Base-by-base conservation (phyloP, 2,113 vertebrate genomes). In the Empidonax traillii region DNA sequence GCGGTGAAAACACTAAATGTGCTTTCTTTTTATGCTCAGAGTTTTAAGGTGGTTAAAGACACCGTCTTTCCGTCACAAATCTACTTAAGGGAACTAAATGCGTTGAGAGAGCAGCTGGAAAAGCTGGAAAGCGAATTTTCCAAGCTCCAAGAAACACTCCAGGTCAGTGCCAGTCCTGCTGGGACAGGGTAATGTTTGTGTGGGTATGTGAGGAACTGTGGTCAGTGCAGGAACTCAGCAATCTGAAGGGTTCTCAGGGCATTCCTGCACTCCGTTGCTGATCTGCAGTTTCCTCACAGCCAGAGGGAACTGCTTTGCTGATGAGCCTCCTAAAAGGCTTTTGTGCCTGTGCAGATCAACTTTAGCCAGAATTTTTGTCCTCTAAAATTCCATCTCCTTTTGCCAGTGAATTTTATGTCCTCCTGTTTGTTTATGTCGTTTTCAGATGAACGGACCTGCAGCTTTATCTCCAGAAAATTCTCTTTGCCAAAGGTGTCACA, bases 81-180 rank as follows among this genome's bases (percentile, higher is more conserved):
- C 56, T 98, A 95, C 82, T 79, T 84, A 55, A 96, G 25, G 55
- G 97, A 98, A 81, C 76, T 98, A 66, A 95, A 96, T 11, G 67
- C 17, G 0, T 94, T 99, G 52, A 98, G 95, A 86, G 95, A 98
- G 87, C 98, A 97, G 78, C 91, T 98, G 87, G 96, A 96, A 49
- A 97, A 97, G 90, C 94, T 99, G 93, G 98, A 98, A 97, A 89
- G 35, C 47, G 98, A 99, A 84, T 94, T 99, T 68, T 89, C 81
- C 62, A 96, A 96, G 47, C 94, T 99, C n/a, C 98, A 97, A 55
- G 94, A 81, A 94, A 53, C 69, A 11, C 52, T 98, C 19, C 97
- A 98, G 98, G 98, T 98, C 52, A 90, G 97, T 93, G 19, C 43
- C n/a, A 39, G 18, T 14, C 9, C 2, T 3, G 6, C 30, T 28